Evolutionary conservation across 2,888 invertebrate species (phyloP), one percentile per base, ranked within the genome.

Genomic region (Imbricaverruca yamaguchii): DNA sequence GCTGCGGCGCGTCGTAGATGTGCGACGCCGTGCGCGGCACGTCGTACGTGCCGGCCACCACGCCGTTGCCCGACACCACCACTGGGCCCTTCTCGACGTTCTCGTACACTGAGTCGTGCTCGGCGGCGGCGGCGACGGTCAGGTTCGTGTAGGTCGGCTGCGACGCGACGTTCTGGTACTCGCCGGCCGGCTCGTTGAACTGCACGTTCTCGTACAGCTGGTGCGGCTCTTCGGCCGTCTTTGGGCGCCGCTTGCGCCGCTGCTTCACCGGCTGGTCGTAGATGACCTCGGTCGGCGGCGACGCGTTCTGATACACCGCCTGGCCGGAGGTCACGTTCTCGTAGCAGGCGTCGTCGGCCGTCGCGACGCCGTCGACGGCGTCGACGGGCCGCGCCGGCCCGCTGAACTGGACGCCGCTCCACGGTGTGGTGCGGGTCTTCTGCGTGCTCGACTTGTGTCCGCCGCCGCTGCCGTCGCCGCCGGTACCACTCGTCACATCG

Each of bases 1-100:
- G 81, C 74, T 83, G 82, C 3, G 83, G 83, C 12, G 83, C 81
- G 80, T 83, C 84, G 81, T 84, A 84, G 80, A 84, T 84, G 80
- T 83, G 84, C 1, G 83, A 82, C 67, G 84, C 83, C 23, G 83
- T 81, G 39, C 83, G 80, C 0, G 84, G 84, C 10, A 84, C 83
- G 81, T 84, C 84, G 81, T 84, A 84, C n/a, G 78, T 81, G 12
- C 82, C 81, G 0, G 80, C 55, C 12, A 82, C 4, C 80, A 82
- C 65, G 9, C 81, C 80, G 63, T 82, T 82, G 39, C 82, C 83
- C 55, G 80, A 81, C 39, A 83, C 80, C 7, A 81, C 81, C 13
- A 83, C 83, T 53, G 80, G 81, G 67, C 81, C 81, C 56, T 82
- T 82, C 80, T 81, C 82, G n/a, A 83, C 69, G 81, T 83, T 83